Base-by-base conservation (phyloP, 2,797 vertebrate genomes). In the Glyptemys insculpta region DNA sequence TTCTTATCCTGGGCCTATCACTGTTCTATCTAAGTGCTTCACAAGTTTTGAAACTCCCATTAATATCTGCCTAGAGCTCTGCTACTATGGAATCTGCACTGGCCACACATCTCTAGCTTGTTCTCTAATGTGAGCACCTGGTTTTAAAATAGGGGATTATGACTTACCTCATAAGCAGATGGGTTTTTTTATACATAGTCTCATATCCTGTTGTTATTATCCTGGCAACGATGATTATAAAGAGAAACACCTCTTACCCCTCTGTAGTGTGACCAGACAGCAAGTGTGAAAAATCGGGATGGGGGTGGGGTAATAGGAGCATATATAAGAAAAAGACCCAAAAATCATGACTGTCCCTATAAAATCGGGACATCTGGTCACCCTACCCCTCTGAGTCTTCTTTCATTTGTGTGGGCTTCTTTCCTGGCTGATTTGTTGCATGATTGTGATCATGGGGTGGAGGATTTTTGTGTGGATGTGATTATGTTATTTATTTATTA, bases 401-500 rank as follows among this genome's bases (percentile, higher is more conserved):
- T 57, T 81, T 53, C 4, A n/a, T 7, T 37, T 19, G 37, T 21
- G n/a, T 37, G 62, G 19, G 21, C 5, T 68, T 47, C 49, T 89
- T 88, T 50, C 12, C 37, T 37, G 27, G 76, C 52, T 78, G 79
- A 90, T 90, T 92, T 86, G 84, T 19, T 85, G 37, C n/a, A 85
- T 72, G 79, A 83, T 23, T 86, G 79, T 18, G 52, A 85, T 85
- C 44, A 83, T 16, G 12, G 72, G 90, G 19, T 23, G 81, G 82
- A 86, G 72, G 2, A 3, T 87, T 50, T 11, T 41, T 57, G 9
- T 14, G 25, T 81, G 34, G 56, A 52, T n/a, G 29, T 27, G 49
- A 86, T 91, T n/a, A 83, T 4, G 12, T 81, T 91, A 79, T 52
- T 91, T 92, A 47, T 44, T 11, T 29, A 80, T 94, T 34, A 94